Percentiles rank a stretch among this genome's conserved stretches.
Evolutionary conservation across 2,797 vertebrate species (phyloP).

Genomic region (Platalea minor): DNA sequence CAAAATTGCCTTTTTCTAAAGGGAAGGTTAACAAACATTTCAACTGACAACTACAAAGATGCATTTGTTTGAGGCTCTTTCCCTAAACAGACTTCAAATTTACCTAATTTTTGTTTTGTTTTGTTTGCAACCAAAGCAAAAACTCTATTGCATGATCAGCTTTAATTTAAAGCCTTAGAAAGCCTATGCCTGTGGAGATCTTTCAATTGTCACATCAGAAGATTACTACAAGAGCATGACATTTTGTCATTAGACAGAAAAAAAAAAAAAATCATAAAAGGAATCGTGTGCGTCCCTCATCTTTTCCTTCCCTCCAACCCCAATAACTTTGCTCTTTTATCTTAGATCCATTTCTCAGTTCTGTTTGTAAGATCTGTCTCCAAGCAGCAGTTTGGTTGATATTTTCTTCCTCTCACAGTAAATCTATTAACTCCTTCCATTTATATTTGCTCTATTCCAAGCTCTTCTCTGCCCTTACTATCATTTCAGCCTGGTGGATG

Average conservation of each 20-base stretch:
- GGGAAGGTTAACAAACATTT: constrained; percentile 41
- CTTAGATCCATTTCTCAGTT: neutral
- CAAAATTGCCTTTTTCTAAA: constrained; percentile 19
- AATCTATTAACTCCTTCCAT: neutral
- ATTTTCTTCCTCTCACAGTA: neutral
- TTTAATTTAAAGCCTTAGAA: neutral
- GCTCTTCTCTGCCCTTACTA: neutral
- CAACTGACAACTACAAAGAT: neutral
- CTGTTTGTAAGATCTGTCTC: neutral
- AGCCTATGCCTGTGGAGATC: neutral
- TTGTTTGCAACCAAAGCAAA: neutral
- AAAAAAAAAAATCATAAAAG: neutral
- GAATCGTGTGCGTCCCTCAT: neutral
- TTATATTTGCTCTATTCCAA: neutral
- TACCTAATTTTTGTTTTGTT: neutral
- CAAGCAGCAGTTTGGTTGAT: neutral
- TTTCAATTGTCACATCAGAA: neutral
- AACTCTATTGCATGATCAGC: neutral
- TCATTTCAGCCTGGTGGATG: neutral
- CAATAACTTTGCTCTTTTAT: neutral
- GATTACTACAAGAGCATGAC: neutral
- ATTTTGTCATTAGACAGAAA: neutral
- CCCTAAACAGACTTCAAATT: neutral
- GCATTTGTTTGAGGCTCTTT: neutral
- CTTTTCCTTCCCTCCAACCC: neutral